Base-by-base conservation (phyloP, 1,140 invertebrate species). In the Limonius californicus region DNA sequence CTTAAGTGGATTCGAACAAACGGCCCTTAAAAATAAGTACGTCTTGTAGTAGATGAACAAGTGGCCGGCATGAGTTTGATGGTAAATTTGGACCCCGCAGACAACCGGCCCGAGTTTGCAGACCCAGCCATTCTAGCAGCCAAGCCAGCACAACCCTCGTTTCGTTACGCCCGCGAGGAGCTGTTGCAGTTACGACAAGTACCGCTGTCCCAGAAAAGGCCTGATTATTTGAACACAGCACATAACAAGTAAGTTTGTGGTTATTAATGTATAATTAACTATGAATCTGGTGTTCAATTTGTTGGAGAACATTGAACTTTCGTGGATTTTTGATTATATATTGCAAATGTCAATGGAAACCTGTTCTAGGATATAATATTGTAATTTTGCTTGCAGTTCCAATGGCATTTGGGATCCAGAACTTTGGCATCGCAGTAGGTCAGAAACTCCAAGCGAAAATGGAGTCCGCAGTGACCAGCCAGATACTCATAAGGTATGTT, bases 171-270 rank as follows among this genome's bases (percentile, higher is more conserved):
- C n/a, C 54, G 89, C 45, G 86, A 89, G 6, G 88, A 93, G 67
- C 76, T 94, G 0, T 79, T 92, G 67, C 81, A 84, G 65, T 77
- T 94, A 14, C 86, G 89, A 68, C 81, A 85, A 68, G 83, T 88
- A 66, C 86, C 86, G 7, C 80, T 85, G 2, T 91, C 89, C 1
- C 83, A 83, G 59, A 81, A 84, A 39, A 89, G 88, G 68, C 91
- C 91, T 0, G 79, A 83, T 61, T 84, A 82, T 65, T 71, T 88
- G 8, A 27, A 47, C 21, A n/a, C 53, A 15, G 39, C 53, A 19
- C 56, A 45, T 54, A 47, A 61, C 27, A 61, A 61, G 59, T 61
- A 42, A 61, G 30, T 61, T 32, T n/a, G n/a, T n/a, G n/a, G n/a
- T n/a, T n/a, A n/a, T n/a, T n/a, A n/a, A n/a, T n/a, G n/a, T 39